Conservation (phyloP, 1,140 invertebrate species). For the Megathymus violae region DNA sequence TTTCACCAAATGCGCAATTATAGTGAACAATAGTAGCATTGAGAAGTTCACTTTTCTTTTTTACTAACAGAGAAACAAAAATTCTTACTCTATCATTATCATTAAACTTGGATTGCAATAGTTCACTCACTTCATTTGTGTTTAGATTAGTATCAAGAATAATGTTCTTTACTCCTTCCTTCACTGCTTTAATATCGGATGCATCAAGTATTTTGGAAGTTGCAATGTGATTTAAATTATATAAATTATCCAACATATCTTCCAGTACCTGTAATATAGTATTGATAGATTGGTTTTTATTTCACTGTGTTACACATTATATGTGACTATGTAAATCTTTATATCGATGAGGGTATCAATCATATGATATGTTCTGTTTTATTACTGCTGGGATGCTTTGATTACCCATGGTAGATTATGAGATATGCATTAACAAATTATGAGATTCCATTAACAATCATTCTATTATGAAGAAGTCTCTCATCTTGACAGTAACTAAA, state of each 20-base stretch:
- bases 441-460: too few relatives aligned
- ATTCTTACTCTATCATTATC: constrained; percentile 46
- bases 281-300: too few relatives aligned
- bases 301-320: too few relatives aligned
- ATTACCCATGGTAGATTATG: too few relatives aligned
- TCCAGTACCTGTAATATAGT: constrained; percentile 7
- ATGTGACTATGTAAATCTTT: too few relatives aligned
- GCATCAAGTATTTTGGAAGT: neutral
- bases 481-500: too few relatives aligned
- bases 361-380: too few relatives aligned
- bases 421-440: too few relatives aligned
- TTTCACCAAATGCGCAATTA: constrained; percentile 60
- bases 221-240: constrained; percentile 3
- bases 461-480: too few relatives aligned
- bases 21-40: constrained; percentile 55
- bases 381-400: too few relatives aligned
- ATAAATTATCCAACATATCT: constrained; percentile 22
- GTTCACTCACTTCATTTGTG: constrained; percentile 37
- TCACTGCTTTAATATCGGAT: constrained; percentile 33
- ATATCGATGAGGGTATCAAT: too few relatives aligned
- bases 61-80: constrained; percentile 45
- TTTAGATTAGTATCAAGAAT: constrained; percentile 50
- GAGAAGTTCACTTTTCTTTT: constrained; percentile 53
- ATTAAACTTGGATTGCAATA: constrained; percentile 41
- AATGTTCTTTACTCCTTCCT: constrained; percentile 48